These are phyloP conservation scores for Ctenosaura bakeri DNA, from an alignment of 2,797 vertebrate species.

Conservation along the genomic window DNA sequence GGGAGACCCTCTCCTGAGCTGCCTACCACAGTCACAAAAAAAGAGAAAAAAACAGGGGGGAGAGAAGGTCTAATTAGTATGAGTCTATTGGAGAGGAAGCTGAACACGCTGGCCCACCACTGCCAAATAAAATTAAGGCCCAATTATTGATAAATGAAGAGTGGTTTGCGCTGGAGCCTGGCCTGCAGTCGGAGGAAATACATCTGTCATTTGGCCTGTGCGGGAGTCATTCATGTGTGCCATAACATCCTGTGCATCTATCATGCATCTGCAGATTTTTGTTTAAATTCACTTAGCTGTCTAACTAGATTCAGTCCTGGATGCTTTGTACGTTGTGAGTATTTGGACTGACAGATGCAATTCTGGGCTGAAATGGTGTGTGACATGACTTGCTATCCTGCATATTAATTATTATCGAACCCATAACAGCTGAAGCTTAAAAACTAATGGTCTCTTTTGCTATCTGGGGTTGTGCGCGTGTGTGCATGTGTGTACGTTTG, in stretches of 20 bases:
- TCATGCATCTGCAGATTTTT: conserved; percentile 89
- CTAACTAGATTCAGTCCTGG: conserved; percentile 83
- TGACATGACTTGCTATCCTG: conserved; percentile 75
- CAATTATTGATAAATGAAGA: conserved; percentile 93
- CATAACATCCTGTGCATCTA: conserved; percentile 88
- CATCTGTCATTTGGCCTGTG: conserved; percentile 87
- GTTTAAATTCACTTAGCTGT: conserved; percentile 86
- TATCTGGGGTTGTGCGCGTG: conserved; percentile 59
- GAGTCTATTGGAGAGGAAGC: conserved; percentile 87
- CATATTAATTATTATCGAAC: conserved; percentile 78
- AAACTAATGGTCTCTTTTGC: conserved; percentile 62
- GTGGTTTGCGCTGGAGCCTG: conserved; percentile 89
- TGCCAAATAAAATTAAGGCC: conserved; percentile 92
- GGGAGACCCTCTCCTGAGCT: conserved; percentile 31
- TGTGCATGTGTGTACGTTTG: conserved; percentile 1
- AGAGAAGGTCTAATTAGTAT: conserved; percentile 83
- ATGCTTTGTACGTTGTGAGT: conserved; percentile 69
- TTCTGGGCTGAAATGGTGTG: conserved; percentile 79
- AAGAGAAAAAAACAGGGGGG: background rate
- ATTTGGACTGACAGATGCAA: conserved; percentile 84
- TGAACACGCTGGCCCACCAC: conserved; percentile 81
- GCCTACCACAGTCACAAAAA: conserved; percentile 11
- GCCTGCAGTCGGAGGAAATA: conserved; percentile 87
- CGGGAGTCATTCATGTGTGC: conserved; percentile 86
- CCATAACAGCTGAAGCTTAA: conserved; percentile 56